These are phyloP conservation scores for Lepeophtheirus nordmannii DNA, from an alignment of 2,888 invertebrate genomes.

Conservation along the genomic window DNA sequence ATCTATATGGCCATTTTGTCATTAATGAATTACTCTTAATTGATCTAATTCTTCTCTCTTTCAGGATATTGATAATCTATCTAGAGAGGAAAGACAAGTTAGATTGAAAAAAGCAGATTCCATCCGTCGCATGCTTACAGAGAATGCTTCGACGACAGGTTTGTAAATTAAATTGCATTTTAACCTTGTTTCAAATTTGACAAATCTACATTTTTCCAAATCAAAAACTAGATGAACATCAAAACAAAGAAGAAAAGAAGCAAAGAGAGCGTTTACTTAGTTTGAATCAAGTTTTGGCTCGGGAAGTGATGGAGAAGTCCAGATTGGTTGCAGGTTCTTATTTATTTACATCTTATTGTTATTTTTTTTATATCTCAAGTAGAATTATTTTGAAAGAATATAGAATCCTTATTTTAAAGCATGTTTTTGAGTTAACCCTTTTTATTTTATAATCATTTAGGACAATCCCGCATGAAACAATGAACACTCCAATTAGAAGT, in stretches of 20 bases:
- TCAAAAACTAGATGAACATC: neutral
- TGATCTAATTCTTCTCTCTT: slow-evolving; percentile 19
- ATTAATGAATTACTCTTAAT: no score
- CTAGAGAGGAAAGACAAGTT: slow-evolving; percentile 66
- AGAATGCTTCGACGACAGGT: slow-evolving; percentile 31
- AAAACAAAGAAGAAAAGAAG: slow-evolving; percentile 53
- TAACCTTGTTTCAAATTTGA: no score
- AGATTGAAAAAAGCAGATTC: slow-evolving; percentile 73
- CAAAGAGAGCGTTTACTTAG: slow-evolving; percentile 75
- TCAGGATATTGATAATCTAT: slow-evolving; percentile 55
- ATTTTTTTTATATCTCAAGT: neutral
- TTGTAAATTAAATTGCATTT: neutral
- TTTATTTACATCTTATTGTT: neutral
- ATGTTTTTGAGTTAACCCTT: neutral
- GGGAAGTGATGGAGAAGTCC: slow-evolving; percentile 86
- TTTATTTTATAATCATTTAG: neutral
- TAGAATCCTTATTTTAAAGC: neutral
- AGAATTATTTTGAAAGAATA: no score
- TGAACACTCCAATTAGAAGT: no score
- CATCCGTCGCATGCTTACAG: slow-evolving; percentile 77
- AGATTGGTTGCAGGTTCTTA: slow-evolving; percentile 76
- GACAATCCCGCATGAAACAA: neutral
- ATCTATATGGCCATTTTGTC: no score
- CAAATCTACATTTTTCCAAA: no score
- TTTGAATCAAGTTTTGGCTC: slow-evolving; percentile 76